A percentile compares a stretch with the other conserved stretches of the same genome.
Conservation (phyloP, 2,113 vertebrate genomes). For the Crotalus helleri region DNA sequence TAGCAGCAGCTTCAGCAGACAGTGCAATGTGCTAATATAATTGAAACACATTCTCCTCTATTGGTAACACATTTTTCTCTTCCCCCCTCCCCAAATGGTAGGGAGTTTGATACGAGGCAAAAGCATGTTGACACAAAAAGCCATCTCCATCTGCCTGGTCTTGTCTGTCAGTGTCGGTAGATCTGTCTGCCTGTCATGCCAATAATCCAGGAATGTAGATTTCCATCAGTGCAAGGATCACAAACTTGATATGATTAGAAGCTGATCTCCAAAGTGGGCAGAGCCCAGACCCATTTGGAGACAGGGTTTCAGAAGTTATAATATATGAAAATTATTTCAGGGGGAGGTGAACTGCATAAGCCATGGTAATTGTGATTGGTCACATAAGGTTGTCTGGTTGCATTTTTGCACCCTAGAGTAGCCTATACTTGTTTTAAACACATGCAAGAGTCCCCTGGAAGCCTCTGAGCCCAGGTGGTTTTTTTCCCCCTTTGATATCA, state of each 20-base stretch:
- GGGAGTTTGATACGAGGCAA: not conserved
- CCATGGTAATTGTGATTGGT: not conserved
- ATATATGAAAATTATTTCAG: not conserved
- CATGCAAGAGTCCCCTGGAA: not conserved
- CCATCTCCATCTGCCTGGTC: not conserved
- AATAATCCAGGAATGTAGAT: not conserved
- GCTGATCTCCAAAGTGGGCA: not conserved
- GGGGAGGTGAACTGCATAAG: not conserved
- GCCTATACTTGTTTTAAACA: not conserved
- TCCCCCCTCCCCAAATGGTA: not conserved
- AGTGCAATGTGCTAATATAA: slow-evolving; percentile 29
- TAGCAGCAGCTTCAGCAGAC: slow-evolving; percentile 28
- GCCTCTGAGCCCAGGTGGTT: not conserved
- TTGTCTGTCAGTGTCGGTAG: not conserved
- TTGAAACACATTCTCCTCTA: not conserved
- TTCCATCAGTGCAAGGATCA: not conserved
- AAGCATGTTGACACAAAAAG: not conserved
- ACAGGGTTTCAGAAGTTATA: not conserved
- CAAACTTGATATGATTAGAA: not conserved
- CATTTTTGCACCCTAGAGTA: not conserved
- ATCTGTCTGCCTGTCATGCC: not conserved
- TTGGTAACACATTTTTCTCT: not conserved
- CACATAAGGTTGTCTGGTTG: not conserved
- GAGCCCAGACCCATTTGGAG: not conserved
- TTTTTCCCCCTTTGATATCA: not conserved